Conservation (phyloP, 2,888 invertebrate species). For the Ophioninae sp. region DNA sequence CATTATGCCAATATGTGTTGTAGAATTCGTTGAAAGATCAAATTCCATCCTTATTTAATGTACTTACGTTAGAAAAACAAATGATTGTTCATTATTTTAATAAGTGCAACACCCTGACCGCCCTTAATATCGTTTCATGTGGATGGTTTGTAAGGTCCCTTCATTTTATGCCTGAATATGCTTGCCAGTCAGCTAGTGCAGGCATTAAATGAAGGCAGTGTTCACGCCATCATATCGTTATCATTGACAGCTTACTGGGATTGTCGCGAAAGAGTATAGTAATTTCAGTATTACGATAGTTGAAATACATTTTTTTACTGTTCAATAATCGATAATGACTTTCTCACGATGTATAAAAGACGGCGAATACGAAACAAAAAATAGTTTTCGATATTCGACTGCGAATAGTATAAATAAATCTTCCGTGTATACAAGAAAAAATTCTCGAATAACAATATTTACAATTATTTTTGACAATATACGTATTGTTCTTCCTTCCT, state of each 20-base stretch:
- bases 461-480: slow-evolving; percentile 35
- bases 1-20: too few relatives aligned
- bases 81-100: too few relatives aligned
- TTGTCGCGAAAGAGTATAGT: slow-evolving; percentile 3
- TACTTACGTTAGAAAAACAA: background rate
- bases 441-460: slow-evolving; percentile 28
- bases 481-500: background rate
- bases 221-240: background rate
- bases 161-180: too few relatives aligned
- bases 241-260: background rate
- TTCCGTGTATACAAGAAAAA: slow-evolving; percentile 37
- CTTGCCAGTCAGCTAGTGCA: too few relatives aligned
- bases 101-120: too few relatives aligned
- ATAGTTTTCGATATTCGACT: slow-evolving; percentile 14
- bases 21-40: background rate
- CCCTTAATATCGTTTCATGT: background rate
- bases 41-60: background rate
- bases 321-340: slow-evolving; percentile 24
- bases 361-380: slow-evolving; percentile 1
- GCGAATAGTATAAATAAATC: slow-evolving; percentile 44
- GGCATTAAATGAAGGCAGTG: too few relatives aligned
- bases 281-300: slow-evolving; percentile 20
- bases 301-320: slow-evolving; percentile 17
- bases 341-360: slow-evolving; percentile 7
- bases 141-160: too few relatives aligned